Base-by-base conservation (phyloP, 1,140 invertebrate genomes). In the Plodia interpunctella region DNA sequence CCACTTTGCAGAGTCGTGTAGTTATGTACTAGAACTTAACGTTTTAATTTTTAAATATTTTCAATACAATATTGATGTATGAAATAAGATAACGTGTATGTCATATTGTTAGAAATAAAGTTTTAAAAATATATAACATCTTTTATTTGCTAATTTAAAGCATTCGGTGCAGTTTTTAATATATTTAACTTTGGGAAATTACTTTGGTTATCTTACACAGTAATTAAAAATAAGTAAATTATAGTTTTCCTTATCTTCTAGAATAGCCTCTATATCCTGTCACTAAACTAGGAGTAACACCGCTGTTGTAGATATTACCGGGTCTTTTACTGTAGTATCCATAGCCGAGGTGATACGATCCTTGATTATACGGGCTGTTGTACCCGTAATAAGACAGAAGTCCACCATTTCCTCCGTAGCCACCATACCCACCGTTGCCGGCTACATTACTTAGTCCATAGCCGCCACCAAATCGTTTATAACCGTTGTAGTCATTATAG, bases 181-280 rank as follows among this genome's bases (percentile, higher is more conserved):
- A 50, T 54, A 60, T 62, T 35, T 67, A 66, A 67, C 77, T 74
- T 76, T 80, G 68, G 72, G 38, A 44, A 60, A 60, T 62, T 70
- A 78, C 73, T 80, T 74, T 80, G 75, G 74, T 53, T 74, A 62
- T 57, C 61, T 71, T 64, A 66, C 9, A 57, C n/a, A 62, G 59
- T 52, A 57, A 44, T 4, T n/a, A 2, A 44, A 17, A 3, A 28
- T 30, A 54, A 54, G 15, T 54, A 54, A 28, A n/a, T 28, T 32
- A 55, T 49, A 19, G 8, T 56, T 44, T 21, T 35, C 9, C 2
- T 74, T 69, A 86, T 75, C 73, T 75, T 55, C 73, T 74, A 5
- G 83, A 75, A 60, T 88, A 88, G 6, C 86, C 86, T 70, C 86
- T 78, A 53, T 88, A 88, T 5, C 86, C 86, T 5, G 83, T 87